Evolutionary conservation across 1,140 invertebrate genomes (phyloP).

Genomic region (Nasonia longicornis): DNA sequence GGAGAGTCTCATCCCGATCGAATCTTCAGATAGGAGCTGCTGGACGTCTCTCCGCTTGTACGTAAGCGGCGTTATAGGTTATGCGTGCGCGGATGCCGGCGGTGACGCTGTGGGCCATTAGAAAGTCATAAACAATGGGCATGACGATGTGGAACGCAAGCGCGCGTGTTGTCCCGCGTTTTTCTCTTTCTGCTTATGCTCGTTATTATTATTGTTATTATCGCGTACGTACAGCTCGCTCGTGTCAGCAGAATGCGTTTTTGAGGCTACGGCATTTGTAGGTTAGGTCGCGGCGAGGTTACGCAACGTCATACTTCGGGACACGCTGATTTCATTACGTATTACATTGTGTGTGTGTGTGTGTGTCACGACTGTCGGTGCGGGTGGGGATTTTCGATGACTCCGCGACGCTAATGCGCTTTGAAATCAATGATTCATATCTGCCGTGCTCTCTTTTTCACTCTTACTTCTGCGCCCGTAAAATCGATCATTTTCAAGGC

Average conservation of each 20-base stretch:
- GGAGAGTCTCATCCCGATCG: background rate
- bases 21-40: background rate
- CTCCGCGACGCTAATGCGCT: background rate
- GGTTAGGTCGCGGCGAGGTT: background rate
- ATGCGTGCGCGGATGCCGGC: background rate
- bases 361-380: background rate
- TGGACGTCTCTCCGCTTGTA: background rate
- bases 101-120: background rate
- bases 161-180: background rate
- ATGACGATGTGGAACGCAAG: background rate
- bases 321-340: background rate
- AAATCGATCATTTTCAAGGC: background rate
- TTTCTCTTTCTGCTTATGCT: background rate
- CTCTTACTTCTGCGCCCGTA: background rate
- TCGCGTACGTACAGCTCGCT: no score
- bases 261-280: slow-evolving; percentile 2
- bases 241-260: background rate
- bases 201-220: no score
- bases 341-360: no score
- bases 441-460: background rate
- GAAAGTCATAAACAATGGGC: background rate
- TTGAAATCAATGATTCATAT: background rate
- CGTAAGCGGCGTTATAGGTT: no score
- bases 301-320: background rate
- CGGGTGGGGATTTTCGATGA: background rate